These are phyloP conservation scores for Morone chrysops DNA, from an alignment of 2,113 vertebrate species.

Conservation along the genomic window DNA sequence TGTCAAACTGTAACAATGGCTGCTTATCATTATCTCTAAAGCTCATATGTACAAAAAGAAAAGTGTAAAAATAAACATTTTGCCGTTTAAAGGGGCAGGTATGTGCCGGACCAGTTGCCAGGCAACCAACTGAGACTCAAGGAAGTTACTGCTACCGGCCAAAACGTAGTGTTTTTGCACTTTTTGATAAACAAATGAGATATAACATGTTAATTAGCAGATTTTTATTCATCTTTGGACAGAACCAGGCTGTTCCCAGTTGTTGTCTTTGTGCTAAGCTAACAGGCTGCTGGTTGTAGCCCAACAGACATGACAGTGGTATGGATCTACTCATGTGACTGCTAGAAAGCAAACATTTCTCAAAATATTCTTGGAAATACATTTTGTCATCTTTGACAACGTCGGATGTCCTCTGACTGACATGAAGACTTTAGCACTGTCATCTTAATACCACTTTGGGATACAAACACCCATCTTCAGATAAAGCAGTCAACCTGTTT, in stretches of 20 bases:
- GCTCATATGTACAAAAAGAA: background rate
- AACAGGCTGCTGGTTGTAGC: conserved; percentile 11
- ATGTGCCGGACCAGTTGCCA: background rate
- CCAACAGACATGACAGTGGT: background rate
- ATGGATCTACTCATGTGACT: background rate
- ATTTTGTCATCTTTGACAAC: conserved; percentile 20
- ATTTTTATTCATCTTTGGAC: background rate
- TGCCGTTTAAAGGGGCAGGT: background rate
- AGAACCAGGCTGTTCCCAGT: background rate
- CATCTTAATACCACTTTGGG: conserved; percentile 26
- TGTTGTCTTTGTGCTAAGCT: conserved; percentile 17
- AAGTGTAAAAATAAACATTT: background rate
- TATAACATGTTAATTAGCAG: background rate
- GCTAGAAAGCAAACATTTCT: background rate
- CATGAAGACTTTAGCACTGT: conserved; percentile 31
- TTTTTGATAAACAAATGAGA: background rate
- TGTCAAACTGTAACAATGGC: background rate
- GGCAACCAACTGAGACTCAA: background rate
- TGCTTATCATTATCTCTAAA: no score
- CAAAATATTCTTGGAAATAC: conserved; percentile 20
- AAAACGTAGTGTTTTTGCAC: background rate
- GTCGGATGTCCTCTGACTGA: conserved; percentile 5
- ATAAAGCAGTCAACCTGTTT: conserved; percentile 17
- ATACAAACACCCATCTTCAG: conserved; percentile 31
- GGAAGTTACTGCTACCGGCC: background rate